phyloP scores from a whole-genome alignment of 2,797 vertebrate genomes.

The Sphenopsis melanotis region DNA sequence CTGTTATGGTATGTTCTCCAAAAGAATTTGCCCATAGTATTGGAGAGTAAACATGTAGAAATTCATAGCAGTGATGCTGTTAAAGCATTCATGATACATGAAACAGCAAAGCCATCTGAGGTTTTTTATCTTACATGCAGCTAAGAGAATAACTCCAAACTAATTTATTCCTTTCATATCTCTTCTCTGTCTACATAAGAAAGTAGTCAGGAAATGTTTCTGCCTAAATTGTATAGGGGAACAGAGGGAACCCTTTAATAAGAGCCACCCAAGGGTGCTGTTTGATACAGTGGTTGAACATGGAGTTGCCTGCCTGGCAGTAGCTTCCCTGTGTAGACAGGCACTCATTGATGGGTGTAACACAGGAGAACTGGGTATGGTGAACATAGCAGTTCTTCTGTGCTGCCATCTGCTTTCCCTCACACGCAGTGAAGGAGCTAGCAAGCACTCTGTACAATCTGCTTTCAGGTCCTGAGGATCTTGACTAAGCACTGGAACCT shows the following conservation, averaged over 20 bases:
- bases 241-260: neutral
- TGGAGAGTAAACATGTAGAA: neutral
- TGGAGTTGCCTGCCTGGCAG: neutral
- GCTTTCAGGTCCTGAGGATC: neutral
- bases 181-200: neutral
- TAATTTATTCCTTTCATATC: neutral
- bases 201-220: neutral
- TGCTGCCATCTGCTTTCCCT: neutral
- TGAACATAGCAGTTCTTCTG: neutral
- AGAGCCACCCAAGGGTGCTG: neutral
- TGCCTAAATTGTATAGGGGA: neutral
- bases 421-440: neutral
- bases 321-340: neutral
- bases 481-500: neutral
- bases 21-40: neutral
- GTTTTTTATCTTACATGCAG: neutral
- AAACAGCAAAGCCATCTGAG: slow-evolving; percentile 57
- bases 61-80: neutral
- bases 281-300: neutral
- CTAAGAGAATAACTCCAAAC: slow-evolving; percentile 2
- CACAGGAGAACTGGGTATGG: neutral
- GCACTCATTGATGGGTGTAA: neutral
- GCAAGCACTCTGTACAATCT: neutral
- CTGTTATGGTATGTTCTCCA: slow-evolving; percentile 62
- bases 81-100: neutral